Evolutionary conservation across 2,797 vertebrate species (phyloP).

Genomic region (Garrulus glandarius): DNA sequence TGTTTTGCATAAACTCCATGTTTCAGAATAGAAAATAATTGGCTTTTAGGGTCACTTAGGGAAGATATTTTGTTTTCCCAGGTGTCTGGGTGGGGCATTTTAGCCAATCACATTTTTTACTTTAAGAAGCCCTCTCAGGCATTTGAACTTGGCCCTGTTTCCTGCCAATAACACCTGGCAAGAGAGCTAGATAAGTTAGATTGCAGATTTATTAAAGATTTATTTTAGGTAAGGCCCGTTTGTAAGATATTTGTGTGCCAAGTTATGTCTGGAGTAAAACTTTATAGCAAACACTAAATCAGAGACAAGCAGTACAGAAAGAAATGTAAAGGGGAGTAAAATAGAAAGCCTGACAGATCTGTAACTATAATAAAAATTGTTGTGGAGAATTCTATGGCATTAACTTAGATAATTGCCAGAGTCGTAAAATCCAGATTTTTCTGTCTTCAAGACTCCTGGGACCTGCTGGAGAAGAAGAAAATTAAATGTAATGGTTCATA

Average conservation of each 20-base stretch:
- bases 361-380: background rate
- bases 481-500: conserved; percentile 43
- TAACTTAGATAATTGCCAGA: conserved; percentile 41
- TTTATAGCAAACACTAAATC: conserved; percentile 36
- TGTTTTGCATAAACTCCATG: background rate
- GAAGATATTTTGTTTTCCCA: background rate
- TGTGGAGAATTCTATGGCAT: background rate
- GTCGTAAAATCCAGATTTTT: conserved; percentile 53
- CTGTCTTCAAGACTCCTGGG: conserved; percentile 24
- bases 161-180: conserved; percentile 34
- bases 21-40: background rate
- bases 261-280: conserved; percentile 23
- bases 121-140: background rate
- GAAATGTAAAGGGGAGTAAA: conserved; percentile 4
- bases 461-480: conserved; percentile 35
- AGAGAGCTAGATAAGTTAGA: background rate
- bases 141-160: background rate
- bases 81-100: background rate
- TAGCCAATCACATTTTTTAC: background rate
- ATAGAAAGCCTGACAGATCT: background rate
- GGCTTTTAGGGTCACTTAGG: background rate
- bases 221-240: background rate
- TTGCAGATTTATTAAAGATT: conserved; percentile 4
- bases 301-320: background rate
- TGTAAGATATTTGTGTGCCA: background rate